These are phyloP conservation scores for Chalcosyrphus nemorum DNA, from an alignment of 2,888 invertebrate species.

Conservation along the genomic window DNA sequence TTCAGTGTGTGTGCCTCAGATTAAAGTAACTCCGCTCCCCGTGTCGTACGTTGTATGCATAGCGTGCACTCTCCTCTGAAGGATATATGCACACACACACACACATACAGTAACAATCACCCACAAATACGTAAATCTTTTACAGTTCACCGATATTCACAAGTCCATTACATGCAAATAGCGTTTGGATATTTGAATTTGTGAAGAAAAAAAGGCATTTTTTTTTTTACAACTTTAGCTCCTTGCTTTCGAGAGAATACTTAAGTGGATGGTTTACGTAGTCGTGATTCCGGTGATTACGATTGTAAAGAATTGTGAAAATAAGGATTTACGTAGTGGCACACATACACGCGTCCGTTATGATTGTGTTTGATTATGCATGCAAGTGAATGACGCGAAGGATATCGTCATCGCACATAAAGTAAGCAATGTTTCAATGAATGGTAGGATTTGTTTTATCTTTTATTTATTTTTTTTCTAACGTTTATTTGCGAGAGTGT, in stretches of 20 bases:
- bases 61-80: background rate
- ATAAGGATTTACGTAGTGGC: constrained; percentile 25
- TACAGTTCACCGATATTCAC: constrained; percentile 45
- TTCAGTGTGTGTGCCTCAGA: background rate
- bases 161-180: constrained; percentile 56
- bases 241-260: constrained; percentile 9
- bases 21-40: background rate
- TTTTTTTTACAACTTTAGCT: constrained; percentile 6
- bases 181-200: constrained; percentile 61
- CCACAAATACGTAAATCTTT: constrained; percentile 11
- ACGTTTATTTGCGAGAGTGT: constrained; percentile 28
- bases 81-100: background rate
- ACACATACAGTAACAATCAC: background rate
- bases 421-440: constrained; percentile 42
- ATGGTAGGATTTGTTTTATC: constrained; percentile 9
- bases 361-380: constrained; percentile 57
- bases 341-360: background rate
- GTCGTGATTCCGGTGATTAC: constrained; percentile 45
- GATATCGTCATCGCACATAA: constrained; percentile 46
- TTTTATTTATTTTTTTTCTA: constrained; percentile 11
- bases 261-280: constrained; percentile 50
- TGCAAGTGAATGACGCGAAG: constrained; percentile 49
- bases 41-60: background rate
- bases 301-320: constrained; percentile 12
- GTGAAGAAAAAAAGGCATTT: background rate